Conservation (phyloP, 2,888 invertebrate species). For the Calameuta pallipes region DNA sequence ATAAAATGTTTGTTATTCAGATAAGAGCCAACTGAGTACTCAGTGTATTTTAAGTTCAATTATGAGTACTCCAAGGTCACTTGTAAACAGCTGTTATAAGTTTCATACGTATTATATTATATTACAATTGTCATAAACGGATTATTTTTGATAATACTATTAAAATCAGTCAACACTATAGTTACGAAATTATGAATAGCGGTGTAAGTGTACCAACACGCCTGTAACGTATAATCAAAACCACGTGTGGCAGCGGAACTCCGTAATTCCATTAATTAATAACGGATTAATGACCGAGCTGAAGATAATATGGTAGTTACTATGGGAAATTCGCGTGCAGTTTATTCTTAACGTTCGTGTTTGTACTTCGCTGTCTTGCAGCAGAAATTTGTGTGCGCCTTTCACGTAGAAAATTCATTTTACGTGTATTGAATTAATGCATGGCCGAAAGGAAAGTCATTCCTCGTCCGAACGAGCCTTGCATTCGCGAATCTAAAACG, state of each 20-base stretch:
- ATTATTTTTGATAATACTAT: not conserved
- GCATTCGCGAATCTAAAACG: not conserved
- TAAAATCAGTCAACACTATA: not conserved
- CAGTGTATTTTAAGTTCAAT: not conserved
- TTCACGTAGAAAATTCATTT: conserved; percentile 35
- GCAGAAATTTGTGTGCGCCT: conserved; percentile 17
- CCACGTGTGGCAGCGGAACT: not conserved
- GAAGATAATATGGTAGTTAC: not conserved
- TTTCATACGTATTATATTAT: not conserved
- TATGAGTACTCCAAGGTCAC: not conserved
- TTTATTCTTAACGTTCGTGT: not conserved
- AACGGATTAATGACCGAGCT: too few species aligned
- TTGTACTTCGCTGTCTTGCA: not conserved
- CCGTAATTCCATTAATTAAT: not conserved
- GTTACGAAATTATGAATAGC: not conserved
- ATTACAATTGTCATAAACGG: not conserved
- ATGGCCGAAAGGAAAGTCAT: conserved; percentile 15
- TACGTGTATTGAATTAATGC: not conserved
- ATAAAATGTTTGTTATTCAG: not conserved
- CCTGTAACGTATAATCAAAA: not conserved
- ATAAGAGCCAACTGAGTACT: not conserved
- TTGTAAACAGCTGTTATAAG: not conserved
- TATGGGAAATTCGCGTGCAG: not conserved
- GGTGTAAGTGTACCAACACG: not conserved
- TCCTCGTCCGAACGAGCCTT: not conserved